Evolutionary conservation across 2,797 vertebrate species (phyloP).

Genomic region (Pogonophryne albipinna): DNA sequence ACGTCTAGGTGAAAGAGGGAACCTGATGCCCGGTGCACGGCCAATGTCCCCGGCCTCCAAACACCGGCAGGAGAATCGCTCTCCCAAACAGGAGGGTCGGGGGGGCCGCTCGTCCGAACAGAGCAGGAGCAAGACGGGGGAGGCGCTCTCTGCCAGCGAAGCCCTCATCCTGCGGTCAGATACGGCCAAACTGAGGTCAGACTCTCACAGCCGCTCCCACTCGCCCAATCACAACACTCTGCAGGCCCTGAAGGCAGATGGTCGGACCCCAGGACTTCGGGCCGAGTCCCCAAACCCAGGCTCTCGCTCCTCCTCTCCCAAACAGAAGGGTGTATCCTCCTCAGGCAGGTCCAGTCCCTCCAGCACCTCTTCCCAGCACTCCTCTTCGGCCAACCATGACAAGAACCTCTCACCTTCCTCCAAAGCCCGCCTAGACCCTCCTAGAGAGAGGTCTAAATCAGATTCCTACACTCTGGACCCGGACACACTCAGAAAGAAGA

Average conservation of each 20-base stretch:
- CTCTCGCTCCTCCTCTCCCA: constrained; percentile 94
- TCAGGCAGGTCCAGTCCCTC: constrained; percentile 90
- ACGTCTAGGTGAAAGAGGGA: constrained; percentile 92
- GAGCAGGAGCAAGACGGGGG: constrained; percentile 88
- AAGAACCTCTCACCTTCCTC: constrained; percentile 92
- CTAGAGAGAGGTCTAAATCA: constrained; percentile 97
- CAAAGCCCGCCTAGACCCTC: constrained; percentile 94
- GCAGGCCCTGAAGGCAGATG: constrained; percentile 95
- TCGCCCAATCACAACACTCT: constrained; percentile 99
- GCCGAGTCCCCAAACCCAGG: constrained; percentile 95
- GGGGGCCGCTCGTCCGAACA: constrained; percentile 90
- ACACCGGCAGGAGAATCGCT: constrained; percentile 91
- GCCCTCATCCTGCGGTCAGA: constrained; percentile 95
- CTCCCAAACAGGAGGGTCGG: constrained; percentile 90
- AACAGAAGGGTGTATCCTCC: constrained; percentile 90
- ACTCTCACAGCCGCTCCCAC: constrained; percentile 96
- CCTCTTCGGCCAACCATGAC: constrained; percentile 91
- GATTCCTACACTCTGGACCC: constrained; percentile 98
- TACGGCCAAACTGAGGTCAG: constrained; percentile 94
- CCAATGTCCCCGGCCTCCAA: constrained; percentile 91
- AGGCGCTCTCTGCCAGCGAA: constrained; percentile 93
- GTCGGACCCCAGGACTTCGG: constrained; percentile 88
- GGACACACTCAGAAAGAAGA: constrained; percentile 97
- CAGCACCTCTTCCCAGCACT: constrained; percentile 89
- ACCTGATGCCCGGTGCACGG: constrained; percentile 86